Evolutionary conservation across 2,797 vertebrate species (phyloP).

Genomic region (Amblyraja radiata): DNA sequence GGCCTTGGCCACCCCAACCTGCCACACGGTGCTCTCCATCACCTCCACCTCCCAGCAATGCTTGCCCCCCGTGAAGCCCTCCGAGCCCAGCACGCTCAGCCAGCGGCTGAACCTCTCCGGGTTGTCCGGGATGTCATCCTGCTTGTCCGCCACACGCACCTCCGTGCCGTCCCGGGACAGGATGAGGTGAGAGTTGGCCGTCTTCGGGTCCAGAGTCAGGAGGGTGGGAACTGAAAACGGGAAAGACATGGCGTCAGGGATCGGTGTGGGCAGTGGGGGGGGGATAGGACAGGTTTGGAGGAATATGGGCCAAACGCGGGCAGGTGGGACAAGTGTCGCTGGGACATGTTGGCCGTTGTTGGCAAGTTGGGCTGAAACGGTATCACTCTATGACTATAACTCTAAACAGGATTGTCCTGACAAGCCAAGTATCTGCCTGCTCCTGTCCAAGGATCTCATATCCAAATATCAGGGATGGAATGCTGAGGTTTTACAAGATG

Average conservation of each 20-base stretch:
- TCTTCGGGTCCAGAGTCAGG: conserved; percentile 66
- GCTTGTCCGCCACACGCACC: conserved; percentile 58
- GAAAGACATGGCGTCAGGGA: not conserved
- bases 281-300: not conserved
- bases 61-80: conserved; percentile 60
- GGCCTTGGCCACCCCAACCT: conserved; percentile 65
- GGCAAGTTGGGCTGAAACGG: too few relatives aligned
- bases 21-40: conserved; percentile 70
- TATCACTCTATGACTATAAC: too few relatives aligned
- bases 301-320: too few relatives aligned
- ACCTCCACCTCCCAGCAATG: conserved; percentile 78
- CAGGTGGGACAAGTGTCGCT: too few relatives aligned
- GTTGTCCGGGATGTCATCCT: conserved; percentile 63
- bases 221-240: conserved; percentile 50
- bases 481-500: too few relatives aligned
- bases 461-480: too few relatives aligned
- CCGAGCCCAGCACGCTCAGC: conserved; percentile 64
- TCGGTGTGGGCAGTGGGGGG: not conserved
- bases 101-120: conserved; percentile 65
- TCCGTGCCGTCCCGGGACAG: conserved; percentile 65
- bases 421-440: too few relatives aligned
- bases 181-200: conserved; percentile 70
- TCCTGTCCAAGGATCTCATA: too few relatives aligned
- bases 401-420: too few relatives aligned
- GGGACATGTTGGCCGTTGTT: too few relatives aligned